These are phyloP conservation scores for Drosophila kokeensis DNA, from an alignment of 2,888 invertebrate species.

Conservation along the genomic window DNA sequence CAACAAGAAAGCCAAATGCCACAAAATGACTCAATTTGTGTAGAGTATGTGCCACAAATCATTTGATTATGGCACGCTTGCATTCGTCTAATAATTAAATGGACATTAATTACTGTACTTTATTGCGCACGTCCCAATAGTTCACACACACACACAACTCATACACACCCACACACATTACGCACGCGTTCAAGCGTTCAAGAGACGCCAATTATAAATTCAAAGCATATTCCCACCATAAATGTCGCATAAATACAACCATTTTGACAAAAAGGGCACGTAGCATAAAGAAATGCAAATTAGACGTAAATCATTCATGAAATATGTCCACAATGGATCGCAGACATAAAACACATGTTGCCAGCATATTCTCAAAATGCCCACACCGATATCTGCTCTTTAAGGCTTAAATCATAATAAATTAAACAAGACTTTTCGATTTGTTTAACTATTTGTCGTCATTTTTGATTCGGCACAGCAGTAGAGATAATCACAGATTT, in stretches of 20 bases:
- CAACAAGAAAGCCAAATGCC: constrained; percentile 30
- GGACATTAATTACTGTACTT: constrained; percentile 51
- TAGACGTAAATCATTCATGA: constrained; percentile 66
- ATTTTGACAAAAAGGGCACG: constrained; percentile 64
- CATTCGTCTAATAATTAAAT: constrained; percentile 42
- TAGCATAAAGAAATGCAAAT: constrained; percentile 58
- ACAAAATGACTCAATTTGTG: constrained; percentile 68
- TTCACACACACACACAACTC: constrained; percentile 26
- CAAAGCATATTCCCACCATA: constrained; percentile 72
- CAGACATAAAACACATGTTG: constrained; percentile 59
- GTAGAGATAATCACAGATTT: not conserved
- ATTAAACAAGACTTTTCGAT: not conserved
- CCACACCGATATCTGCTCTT: constrained; percentile 9
- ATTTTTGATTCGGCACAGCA: not conserved
- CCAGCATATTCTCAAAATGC: constrained; percentile 5
- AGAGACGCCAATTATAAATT: constrained; percentile 55
- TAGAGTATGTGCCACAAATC: constrained; percentile 13
- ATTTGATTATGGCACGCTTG: constrained; percentile 51
- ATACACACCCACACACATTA: constrained; percentile 17
- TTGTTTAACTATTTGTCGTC: too few species aligned
- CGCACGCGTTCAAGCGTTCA: constrained; percentile 18
- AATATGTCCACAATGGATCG: constrained; percentile 24
- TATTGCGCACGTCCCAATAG: constrained; percentile 49
- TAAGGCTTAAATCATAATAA: not conserved
- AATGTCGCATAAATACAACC: constrained; percentile 66